These are phyloP conservation scores for Watsonalla binaria DNA, from an alignment of 2,888 invertebrate genomes.

Conservation along the genomic window DNA sequence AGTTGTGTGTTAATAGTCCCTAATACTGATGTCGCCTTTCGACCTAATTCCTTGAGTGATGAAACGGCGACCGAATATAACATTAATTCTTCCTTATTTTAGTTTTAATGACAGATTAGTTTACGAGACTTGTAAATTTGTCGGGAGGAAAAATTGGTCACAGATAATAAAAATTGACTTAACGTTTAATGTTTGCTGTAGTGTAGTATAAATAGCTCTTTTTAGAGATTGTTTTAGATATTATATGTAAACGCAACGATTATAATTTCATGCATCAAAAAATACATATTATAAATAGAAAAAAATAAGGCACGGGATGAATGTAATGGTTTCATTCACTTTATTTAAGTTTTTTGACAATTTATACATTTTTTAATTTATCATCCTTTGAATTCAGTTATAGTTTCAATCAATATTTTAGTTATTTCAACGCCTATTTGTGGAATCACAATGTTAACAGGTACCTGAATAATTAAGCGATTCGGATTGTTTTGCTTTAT, in stretches of 20 bases:
- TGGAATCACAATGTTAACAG: not conserved
- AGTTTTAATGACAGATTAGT: conserved; percentile 45
- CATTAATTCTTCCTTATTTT: conserved; percentile 47
- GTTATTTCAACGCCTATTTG: no score
- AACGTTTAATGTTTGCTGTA: conserved; percentile 3
- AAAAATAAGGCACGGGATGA: no score
- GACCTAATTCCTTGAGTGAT: conserved; percentile 51
- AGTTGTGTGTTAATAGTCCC: conserved; percentile 63
- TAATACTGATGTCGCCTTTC: conserved; percentile 47
- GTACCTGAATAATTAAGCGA: conserved; percentile 14
- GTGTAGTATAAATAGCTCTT: not conserved
- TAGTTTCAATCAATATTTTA: no score
- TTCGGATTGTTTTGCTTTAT: conserved; percentile 21
- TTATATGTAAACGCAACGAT: no score
- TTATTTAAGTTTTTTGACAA: no score
- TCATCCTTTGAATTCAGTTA: no score
- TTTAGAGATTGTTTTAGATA: not conserved
- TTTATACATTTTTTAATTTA: no score
- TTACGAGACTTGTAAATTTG: conserved; percentile 42
- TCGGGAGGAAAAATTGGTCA: conserved; percentile 19
- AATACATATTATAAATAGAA: no score
- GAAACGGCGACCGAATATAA: conserved; percentile 44
- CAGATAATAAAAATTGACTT: conserved; percentile 25
- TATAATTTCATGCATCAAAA: no score
- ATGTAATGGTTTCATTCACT: no score